Conservation (phyloP, 2,113 vertebrate species). For the Taxidea taxus region DNA sequence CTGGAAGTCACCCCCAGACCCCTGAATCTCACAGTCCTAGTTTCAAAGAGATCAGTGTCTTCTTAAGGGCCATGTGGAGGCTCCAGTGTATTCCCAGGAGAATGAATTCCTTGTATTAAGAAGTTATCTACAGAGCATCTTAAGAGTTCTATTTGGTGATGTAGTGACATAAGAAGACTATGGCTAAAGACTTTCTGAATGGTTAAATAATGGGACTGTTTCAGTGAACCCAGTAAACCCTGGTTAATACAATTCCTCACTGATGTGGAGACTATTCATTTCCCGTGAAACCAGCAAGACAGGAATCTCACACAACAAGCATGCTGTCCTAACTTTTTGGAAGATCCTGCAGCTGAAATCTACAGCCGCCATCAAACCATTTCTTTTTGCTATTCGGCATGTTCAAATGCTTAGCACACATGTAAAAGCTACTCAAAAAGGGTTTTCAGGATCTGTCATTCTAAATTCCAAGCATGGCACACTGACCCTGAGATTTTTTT, state of each 20-base stretch:
- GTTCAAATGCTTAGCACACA: background rate
- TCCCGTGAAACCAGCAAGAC: constrained; percentile 30
- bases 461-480: background rate
- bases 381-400: background rate
- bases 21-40: constrained; percentile 17
- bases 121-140: constrained; percentile 52
- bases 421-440: background rate
- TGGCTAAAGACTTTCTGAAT: constrained; percentile 41
- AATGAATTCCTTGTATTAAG: constrained; percentile 70
- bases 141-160: constrained; percentile 14
- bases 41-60: constrained; percentile 76
- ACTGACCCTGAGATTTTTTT: background rate
- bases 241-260: constrained; percentile 45
- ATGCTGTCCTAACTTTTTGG: background rate
- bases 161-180: constrained; percentile 56
- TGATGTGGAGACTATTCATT: constrained; percentile 35
- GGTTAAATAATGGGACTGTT: constrained; percentile 40
- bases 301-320: background rate
- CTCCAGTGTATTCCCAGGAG: constrained; percentile 56
- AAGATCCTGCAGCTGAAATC: background rate
- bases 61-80: constrained; percentile 61
- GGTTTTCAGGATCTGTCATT: background rate
- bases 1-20: background rate
- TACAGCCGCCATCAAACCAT: background rate
- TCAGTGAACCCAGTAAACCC: constrained; percentile 36